Evolutionary conservation across 2,797 vertebrate genomes (phyloP), one percentile per base, ranked within the genome.

Genomic region (Gallinago stenura): DNA sequence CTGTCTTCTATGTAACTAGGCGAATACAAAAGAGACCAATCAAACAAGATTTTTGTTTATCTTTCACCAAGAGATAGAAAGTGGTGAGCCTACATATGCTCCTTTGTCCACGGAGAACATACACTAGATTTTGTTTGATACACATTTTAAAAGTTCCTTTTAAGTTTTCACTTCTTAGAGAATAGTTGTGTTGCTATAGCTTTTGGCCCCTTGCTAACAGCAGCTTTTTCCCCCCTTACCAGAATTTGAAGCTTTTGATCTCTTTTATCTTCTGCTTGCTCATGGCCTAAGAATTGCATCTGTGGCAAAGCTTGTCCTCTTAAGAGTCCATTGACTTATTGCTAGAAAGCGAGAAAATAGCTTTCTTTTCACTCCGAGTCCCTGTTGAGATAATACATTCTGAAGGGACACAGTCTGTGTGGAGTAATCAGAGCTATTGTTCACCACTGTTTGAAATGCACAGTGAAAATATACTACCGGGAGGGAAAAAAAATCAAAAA

Each of bases 281-380:
- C 94, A 53, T 33, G 75, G 94, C 53, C 89, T 87, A 81, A 91
- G 96, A 95, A 91, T 43, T 96, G 95, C 95, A 97, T 91, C 95
- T 86, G 75, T 92, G 91, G 92, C 78, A 91, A 97, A 96, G 66
- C 96, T 87, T 89, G 91, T 90, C 86, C 93, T 93, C 95, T 95
- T 94, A 91, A 82, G 90, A 87, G 93, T 96, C 94, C 95, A 89
- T 35, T 79, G 94, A 96, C 96, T 96, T 97, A 96, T 83, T 96
- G 87, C 93, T 91, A 90, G 95, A 97, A 95, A 97, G 89, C 93
- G 70, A 92, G 96, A 91, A 97, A 97, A 97, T 94, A 92, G 89
- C 94, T 95, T 96, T 96, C 92, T 97, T 97, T 97, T 97, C 87
- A 95, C 54, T 96, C 70, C 24, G 66, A 91, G 91, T 93, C 93